These are phyloP conservation scores for Brachypteracias leptosomus DNA, from an alignment of 2,113 vertebrate species.

Conservation along the genomic window DNA sequence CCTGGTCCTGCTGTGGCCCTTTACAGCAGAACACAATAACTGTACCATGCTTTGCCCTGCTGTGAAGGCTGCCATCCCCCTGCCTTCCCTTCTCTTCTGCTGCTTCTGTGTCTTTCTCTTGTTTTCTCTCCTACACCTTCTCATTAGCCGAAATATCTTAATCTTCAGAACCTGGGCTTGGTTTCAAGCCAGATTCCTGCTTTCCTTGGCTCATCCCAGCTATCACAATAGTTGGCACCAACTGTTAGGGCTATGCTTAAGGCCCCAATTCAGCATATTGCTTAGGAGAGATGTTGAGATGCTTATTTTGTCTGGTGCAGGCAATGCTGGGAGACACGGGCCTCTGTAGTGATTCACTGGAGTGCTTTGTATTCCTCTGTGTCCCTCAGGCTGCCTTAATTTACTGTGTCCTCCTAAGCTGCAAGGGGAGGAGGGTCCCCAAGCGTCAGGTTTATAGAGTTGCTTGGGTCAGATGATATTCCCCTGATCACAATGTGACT, in stretches of 20 bases:
- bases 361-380: background rate
- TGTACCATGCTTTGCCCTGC: background rate
- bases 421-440: background rate
- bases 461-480: background rate
- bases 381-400: background rate
- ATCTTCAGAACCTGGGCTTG: slow-evolving; percentile 34
- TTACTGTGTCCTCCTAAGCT: background rate
- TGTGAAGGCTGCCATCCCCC: background rate
- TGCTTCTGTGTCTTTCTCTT: background rate
- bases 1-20: background rate
- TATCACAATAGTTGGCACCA: slow-evolving; percentile 25
- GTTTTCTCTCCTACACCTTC: background rate
- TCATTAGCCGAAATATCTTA: slow-evolving; percentile 31
- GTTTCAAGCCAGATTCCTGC: slow-evolving; percentile 34
- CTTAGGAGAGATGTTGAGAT: background rate
- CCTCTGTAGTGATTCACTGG: background rate
- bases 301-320: background rate
- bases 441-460: background rate
- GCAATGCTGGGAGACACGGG: background rate
- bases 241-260: background rate
- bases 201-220: slow-evolving; percentile 8
- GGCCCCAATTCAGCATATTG: background rate
- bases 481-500: background rate
- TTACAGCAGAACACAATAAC: background rate
- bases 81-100: background rate